phyloP scores from a whole-genome alignment of 2,888 invertebrate genomes.

The Mesoligia furuncula region DNA sequence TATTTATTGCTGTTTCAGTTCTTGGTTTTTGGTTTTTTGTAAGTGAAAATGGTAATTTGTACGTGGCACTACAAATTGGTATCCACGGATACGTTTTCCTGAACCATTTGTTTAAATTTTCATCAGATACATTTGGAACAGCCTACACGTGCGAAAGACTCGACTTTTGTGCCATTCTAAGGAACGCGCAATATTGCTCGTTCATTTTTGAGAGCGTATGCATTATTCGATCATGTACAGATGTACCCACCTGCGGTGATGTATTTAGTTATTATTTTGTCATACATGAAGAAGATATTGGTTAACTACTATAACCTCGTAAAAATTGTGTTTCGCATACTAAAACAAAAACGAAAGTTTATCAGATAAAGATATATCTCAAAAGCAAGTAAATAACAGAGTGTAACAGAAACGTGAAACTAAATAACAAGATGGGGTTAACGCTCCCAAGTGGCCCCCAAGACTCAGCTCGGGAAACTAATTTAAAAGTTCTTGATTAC shows the following conservation, averaged over 20 bases:
- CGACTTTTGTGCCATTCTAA: neutral
- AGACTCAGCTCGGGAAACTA: constrained; percentile 50
- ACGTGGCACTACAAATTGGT: neutral
- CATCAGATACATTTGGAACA: neutral
- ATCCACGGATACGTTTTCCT: neutral
- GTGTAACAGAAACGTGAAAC: constrained; percentile 21
- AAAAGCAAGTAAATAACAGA: constrained; percentile 20
- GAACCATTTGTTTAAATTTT: neutral
- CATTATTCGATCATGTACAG: neutral
- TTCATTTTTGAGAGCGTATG: neutral
- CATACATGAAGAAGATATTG: neutral
- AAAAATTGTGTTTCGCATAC: neutral
- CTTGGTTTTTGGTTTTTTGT: too few relatives aligned
- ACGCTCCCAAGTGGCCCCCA: constrained; percentile 51
- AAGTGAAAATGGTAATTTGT: too few relatives aligned
- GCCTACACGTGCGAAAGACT: neutral
- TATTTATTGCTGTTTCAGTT: too few relatives aligned
- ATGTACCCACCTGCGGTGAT: neutral
- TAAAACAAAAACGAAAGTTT: neutral
- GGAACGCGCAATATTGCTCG: neutral
- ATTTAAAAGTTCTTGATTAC: constrained; percentile 63
- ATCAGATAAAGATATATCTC: neutral
- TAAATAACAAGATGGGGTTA: constrained; percentile 52
- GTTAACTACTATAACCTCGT: neutral
- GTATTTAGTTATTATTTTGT: too few relatives aligned